These are phyloP conservation scores for Rhabdophis nuchalis DNA, from an alignment of 2,797 vertebrate genomes.

Conservation along the genomic window DNA sequence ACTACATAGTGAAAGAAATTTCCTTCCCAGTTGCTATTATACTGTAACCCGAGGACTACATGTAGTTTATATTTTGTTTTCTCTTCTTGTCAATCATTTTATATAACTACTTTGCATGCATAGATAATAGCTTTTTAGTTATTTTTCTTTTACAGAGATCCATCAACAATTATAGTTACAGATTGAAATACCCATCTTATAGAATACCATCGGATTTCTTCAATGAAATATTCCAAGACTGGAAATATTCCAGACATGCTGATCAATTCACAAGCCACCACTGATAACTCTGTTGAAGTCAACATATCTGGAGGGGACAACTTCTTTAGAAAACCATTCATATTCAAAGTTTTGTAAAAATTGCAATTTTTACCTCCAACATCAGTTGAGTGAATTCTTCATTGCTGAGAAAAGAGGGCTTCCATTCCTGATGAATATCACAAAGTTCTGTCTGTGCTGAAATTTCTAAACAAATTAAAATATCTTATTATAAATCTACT, in stretches of 20 bases:
- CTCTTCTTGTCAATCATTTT: neutral
- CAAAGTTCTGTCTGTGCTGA: constrained; percentile 73
- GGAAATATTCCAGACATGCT: neutral
- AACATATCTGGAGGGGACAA: neutral
- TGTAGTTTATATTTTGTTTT: neutral
- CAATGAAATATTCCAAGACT: neutral
- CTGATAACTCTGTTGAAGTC: neutral
- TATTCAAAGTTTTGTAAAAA: constrained; percentile 21
- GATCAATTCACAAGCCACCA: neutral
- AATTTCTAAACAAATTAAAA: constrained; percentile 68
- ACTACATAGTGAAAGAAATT: neutral
- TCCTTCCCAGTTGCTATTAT: neutral
- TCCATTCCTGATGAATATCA: constrained; percentile 78
- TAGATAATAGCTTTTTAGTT: neutral
- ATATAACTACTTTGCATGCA: neutral
- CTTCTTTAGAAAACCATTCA: constrained; percentile 10
- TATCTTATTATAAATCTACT: constrained; percentile 31
- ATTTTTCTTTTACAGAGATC: neutral
- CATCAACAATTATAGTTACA: neutral
- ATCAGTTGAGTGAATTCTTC: constrained; percentile 83
- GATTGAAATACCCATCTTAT: neutral
- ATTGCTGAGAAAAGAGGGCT: constrained; percentile 80
- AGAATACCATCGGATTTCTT: neutral
- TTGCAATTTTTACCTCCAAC: constrained; percentile 72
- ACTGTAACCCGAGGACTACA: neutral